Evolutionary conservation across 2,113 vertebrate genomes (phyloP).

Genomic region (Seriola aureovittata): DNA sequence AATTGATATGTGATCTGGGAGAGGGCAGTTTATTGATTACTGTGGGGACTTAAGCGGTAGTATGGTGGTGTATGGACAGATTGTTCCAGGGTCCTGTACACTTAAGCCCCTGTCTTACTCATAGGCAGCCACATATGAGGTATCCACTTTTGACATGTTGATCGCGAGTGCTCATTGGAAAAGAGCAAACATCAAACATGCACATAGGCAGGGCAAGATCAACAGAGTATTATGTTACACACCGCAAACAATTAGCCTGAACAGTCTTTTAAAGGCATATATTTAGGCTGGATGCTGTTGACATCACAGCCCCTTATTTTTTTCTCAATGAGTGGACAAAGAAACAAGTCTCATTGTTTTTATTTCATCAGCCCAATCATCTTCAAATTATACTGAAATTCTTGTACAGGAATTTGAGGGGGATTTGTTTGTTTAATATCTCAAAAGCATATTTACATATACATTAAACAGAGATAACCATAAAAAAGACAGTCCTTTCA

Average conservation of each 20-base stretch:
- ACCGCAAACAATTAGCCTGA: slow-evolving; percentile 49
- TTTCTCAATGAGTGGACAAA: background rate
- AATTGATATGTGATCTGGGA: slow-evolving; percentile 77
- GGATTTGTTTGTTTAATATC: slow-evolving; percentile 1
- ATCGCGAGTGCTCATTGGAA: slow-evolving; percentile 51
- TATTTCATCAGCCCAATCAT: background rate
- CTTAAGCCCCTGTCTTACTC: slow-evolving; percentile 60
- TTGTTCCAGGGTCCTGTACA: slow-evolving; percentile 61
- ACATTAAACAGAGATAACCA: slow-evolving; percentile 52
- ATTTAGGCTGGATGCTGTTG: slow-evolving; percentile 29
- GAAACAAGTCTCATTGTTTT: background rate
- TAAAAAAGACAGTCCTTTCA: slow-evolving; percentile 57
- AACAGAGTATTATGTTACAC: slow-evolving; percentile 55
- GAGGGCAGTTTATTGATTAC: slow-evolving; percentile 78
- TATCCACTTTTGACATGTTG: slow-evolving; percentile 71
- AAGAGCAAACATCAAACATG: slow-evolving; percentile 53
- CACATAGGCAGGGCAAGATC: slow-evolving; percentile 22
- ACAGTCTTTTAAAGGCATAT: slow-evolving; percentile 47
- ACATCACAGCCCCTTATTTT: background rate
- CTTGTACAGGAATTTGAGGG: background rate
- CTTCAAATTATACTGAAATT: background rate
- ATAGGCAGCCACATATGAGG: slow-evolving; percentile 41
- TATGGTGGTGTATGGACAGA: slow-evolving; percentile 64
- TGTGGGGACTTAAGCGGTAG: slow-evolving; percentile 69
- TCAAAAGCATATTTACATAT: slow-evolving; percentile 46